These are phyloP conservation scores for Cheirogaleus major DNA, from an alignment of 2,797 vertebrate species.

Conservation along the genomic window DNA sequence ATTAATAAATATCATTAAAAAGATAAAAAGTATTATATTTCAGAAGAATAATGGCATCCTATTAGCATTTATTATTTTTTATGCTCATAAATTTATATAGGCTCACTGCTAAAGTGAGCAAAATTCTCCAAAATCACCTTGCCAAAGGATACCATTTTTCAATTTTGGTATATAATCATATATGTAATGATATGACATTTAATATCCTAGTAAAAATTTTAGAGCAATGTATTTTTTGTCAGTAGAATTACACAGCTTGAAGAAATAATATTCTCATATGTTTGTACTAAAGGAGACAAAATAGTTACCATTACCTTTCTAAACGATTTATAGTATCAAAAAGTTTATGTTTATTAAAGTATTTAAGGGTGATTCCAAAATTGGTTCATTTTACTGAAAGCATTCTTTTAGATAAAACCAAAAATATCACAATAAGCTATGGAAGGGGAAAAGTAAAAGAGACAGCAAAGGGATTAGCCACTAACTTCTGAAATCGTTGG, in stretches of 20 bases:
- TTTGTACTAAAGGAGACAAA: not conserved
- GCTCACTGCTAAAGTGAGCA: not conserved
- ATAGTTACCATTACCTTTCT: not conserved
- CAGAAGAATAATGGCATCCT: not conserved
- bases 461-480: not conserved
- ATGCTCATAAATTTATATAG: not conserved
- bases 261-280: not conserved
- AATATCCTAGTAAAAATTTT: not conserved
- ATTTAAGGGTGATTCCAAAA: not conserved
- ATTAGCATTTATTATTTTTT: not conserved
- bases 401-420: not conserved
- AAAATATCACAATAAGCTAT: not conserved
- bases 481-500: constrained; percentile 76
- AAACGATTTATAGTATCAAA: not conserved
- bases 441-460: not conserved
- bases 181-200: not conserved
- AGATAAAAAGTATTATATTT: not conserved
- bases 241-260: not conserved
- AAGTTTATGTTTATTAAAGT: not conserved
- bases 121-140: not conserved
- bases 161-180: not conserved
- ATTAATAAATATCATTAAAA: not conserved
- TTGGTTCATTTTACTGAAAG: not conserved
- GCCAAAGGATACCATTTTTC: not conserved
- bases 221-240: not conserved